These are phyloP conservation scores for Drosophila nigricruria DNA, from an alignment of 2,888 invertebrate species.

Conservation along the genomic window DNA sequence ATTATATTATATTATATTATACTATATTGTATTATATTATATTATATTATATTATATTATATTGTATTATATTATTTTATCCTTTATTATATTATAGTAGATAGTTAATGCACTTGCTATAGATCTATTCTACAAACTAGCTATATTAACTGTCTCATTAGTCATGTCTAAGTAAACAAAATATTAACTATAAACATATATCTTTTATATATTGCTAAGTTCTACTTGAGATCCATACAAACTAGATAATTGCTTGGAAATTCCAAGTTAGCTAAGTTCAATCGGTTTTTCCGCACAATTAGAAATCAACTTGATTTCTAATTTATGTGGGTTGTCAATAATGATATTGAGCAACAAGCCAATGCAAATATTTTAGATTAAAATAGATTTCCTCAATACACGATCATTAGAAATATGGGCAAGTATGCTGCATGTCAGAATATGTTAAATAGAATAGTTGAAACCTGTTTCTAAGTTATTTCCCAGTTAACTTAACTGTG, in stretches of 20 bases:
- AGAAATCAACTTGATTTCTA: background rate
- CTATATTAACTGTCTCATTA: background rate
- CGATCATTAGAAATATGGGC: slow-evolving; percentile 1
- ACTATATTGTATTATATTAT: too few relatives aligned
- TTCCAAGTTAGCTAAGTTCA: background rate
- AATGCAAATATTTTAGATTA: background rate
- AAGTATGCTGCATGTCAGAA: background rate
- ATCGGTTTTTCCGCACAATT: slow-evolving; percentile 9
- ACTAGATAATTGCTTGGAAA: slow-evolving; percentile 7
- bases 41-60: background rate
- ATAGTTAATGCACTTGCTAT: background rate
- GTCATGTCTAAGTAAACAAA: background rate
- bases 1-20: background rate
- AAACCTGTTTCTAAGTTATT: slow-evolving; percentile 6
- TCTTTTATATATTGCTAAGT: background rate
- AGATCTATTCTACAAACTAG: background rate
- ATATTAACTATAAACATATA: background rate
- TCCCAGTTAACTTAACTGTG: background rate
- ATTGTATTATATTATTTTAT: background rate
- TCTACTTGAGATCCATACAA: background rate
- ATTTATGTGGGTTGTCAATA: slow-evolving; percentile 7
- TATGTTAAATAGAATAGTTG: slow-evolving; percentile 6
- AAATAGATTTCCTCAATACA: background rate
- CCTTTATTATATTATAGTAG: background rate
- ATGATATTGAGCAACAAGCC: slow-evolving; percentile 5